Percentiles rank a stretch among this genome's conserved stretches.
phyloP scores from a whole-genome alignment of 2,797 vertebrate species.

The Etheostoma perlongum region DNA sequence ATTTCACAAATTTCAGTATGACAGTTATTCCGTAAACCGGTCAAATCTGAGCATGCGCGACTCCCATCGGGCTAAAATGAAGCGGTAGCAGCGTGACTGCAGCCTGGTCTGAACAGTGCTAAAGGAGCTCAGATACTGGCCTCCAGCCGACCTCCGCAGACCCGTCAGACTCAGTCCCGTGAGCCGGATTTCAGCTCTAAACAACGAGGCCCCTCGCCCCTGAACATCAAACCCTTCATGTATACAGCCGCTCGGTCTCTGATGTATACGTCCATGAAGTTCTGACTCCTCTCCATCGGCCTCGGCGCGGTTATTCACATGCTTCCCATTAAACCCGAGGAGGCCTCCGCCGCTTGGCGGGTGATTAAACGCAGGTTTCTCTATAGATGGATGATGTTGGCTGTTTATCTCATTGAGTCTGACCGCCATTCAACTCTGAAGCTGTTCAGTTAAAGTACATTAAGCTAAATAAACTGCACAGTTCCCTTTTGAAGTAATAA shows the following conservation, averaged over 20 bases:
- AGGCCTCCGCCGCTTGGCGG: constrained; percentile 30
- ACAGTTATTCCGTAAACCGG: too few species aligned
- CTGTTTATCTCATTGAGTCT: too few species aligned
- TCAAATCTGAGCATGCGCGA: too few species aligned
- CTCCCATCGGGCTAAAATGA: too few species aligned
- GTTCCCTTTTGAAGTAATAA: not conserved
- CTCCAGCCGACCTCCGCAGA: not conserved
- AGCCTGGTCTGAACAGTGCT: too few species aligned
- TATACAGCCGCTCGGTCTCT: not conserved
- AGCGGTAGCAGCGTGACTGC: too few species aligned
- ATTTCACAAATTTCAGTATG: too few species aligned
- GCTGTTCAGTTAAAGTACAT: too few species aligned
- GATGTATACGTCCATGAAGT: constrained; percentile 26
- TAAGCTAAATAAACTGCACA: too few species aligned
- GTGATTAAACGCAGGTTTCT: constrained; percentile 34
- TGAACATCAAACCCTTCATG: constrained; percentile 15
- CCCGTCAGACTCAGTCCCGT: too few species aligned
- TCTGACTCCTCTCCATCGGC: constrained; percentile 23
- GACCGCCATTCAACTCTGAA: too few species aligned
- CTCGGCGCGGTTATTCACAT: constrained; percentile 58
- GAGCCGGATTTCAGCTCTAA: constrained; percentile 16
- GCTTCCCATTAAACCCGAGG: constrained; percentile 36
- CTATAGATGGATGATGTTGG: too few species aligned
- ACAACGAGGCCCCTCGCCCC: constrained; percentile 29
- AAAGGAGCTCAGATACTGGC: not conserved